A percentile compares a stretch with the other conserved stretches of the same genome.
Conservation (phyloP, 2,113 vertebrate genomes). For the Indicator indicator region DNA sequence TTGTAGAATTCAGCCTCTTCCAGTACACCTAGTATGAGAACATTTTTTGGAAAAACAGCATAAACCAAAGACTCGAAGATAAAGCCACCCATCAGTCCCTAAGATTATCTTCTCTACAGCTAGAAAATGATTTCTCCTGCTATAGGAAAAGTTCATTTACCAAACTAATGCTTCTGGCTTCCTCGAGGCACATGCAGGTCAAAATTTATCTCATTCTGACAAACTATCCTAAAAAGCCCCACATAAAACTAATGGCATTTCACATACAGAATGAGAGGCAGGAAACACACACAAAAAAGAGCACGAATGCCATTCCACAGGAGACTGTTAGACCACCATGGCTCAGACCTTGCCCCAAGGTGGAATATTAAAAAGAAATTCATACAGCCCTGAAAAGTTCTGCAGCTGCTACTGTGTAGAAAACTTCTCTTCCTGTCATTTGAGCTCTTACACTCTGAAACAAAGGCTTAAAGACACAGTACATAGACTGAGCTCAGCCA, state of each 20-base stretch:
- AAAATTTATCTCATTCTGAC: neutral
- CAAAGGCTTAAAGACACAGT: neutral
- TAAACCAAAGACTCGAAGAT: neutral
- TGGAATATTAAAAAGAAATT: neutral
- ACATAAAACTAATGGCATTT: neutral
- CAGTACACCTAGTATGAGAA: conserved; percentile 84
- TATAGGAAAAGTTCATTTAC: neutral
- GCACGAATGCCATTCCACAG: neutral
- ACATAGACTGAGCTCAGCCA: neutral
- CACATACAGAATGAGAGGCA: neutral
- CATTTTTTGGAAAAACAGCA: neutral
- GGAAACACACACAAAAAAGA: neutral
- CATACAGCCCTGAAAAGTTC: neutral
- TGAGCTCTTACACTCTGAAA: neutral
- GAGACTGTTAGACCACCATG: neutral
- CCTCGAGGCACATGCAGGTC: neutral
- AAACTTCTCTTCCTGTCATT: neutral
- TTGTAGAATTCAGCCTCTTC: conserved; percentile 99
- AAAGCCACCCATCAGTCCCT: neutral
- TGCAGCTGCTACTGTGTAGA: neutral
- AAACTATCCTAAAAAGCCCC: neutral
- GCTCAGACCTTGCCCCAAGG: neutral
- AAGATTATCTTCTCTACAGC: neutral
- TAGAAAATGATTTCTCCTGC: neutral
- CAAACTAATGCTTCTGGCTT: neutral